These are phyloP conservation scores for Branchinecta sandiegonensis DNA, from an alignment of 2,888 invertebrate species.

Conservation along the genomic window DNA sequence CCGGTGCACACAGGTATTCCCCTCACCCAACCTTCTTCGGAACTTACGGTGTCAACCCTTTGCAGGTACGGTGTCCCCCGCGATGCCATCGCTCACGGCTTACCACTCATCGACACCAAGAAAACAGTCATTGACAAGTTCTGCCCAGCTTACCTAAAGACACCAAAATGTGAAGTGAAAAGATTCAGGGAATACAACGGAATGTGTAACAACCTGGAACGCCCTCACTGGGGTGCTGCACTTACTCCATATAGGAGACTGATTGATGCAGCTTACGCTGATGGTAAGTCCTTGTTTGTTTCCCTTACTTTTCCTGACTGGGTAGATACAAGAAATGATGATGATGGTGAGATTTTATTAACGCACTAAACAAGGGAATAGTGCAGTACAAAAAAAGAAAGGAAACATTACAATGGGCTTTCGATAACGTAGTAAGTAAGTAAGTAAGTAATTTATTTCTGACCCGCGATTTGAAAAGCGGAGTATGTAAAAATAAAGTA, in stretches of 20 bases:
- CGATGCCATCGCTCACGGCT: slow-evolving; percentile 30
- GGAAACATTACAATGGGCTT: too few species aligned
- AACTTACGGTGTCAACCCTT: background rate
- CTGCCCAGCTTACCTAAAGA: slow-evolving; percentile 30
- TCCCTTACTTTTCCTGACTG: background rate
- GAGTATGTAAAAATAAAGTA: too few species aligned
- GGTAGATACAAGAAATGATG: too few species aligned
- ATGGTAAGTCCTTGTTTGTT: slow-evolving; percentile 28
- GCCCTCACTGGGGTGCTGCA: slow-evolving; percentile 31
- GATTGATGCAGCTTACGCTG: slow-evolving; percentile 31
- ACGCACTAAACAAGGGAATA: too few species aligned
- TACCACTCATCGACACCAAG: slow-evolving; percentile 31
- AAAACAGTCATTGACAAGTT: slow-evolving; percentile 30
- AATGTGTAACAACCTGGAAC: slow-evolving; percentile 31
- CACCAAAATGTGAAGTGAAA: slow-evolving; percentile 26
- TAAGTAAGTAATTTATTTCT: too few species aligned
- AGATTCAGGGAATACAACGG: slow-evolving; percentile 30
- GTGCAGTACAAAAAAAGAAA: too few species aligned
- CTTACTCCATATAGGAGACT: slow-evolving; percentile 30
- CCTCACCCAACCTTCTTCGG: too few species aligned
- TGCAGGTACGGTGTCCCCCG: slow-evolving; percentile 28
- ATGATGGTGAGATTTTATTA: too few species aligned
- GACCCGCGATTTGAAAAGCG: too few species aligned
- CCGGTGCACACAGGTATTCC: too few species aligned
- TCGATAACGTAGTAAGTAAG: too few species aligned